A percentile compares a stretch with the other conserved stretches of the same genome.
Evolutionary conservation across 1,140 invertebrate genomes (phyloP).

Genomic region (Tigriopus japonicus): DNA sequence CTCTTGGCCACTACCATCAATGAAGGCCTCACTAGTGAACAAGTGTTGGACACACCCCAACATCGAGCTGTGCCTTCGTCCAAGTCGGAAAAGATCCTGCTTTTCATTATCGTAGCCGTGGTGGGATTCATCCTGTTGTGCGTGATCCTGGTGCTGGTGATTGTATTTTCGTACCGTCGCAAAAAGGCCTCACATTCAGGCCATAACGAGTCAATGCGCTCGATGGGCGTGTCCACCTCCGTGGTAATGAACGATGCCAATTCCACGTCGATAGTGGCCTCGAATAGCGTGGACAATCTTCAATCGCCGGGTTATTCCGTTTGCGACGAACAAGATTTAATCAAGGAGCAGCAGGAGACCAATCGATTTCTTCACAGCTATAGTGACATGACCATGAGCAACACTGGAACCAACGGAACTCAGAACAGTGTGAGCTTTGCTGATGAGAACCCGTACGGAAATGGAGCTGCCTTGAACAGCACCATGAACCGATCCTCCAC

Average conservation of each 20-base stretch:
- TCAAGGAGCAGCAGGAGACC: background rate
- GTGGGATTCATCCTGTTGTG: background rate
- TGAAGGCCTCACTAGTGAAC: too few relatives aligned
- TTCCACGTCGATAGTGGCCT: too few relatives aligned
- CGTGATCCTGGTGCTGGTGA: background rate
- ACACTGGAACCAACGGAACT: background rate
- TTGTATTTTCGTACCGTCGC: constrained; percentile 4
- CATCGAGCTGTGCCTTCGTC: too few relatives aligned
- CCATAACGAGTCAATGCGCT: background rate
- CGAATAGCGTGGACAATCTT: background rate
- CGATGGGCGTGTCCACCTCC: constrained; percentile 2
- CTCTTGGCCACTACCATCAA: background rate
- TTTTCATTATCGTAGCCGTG: background rate
- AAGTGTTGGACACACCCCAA: too few relatives aligned
- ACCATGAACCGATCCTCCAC: too few relatives aligned
- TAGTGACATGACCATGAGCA: background rate
- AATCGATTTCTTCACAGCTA: background rate
- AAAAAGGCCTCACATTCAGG: background rate
- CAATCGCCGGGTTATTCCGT: constrained; percentile 7
- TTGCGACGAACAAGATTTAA: constrained; percentile 2
- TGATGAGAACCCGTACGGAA: background rate
- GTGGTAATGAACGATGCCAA: background rate
- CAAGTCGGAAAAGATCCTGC: background rate
- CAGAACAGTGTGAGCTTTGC: background rate
- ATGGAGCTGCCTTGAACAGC: background rate